Evolutionary conservation across 2,888 invertebrate genomes (phyloP).

Genomic region (Nomada lathburiana): DNA sequence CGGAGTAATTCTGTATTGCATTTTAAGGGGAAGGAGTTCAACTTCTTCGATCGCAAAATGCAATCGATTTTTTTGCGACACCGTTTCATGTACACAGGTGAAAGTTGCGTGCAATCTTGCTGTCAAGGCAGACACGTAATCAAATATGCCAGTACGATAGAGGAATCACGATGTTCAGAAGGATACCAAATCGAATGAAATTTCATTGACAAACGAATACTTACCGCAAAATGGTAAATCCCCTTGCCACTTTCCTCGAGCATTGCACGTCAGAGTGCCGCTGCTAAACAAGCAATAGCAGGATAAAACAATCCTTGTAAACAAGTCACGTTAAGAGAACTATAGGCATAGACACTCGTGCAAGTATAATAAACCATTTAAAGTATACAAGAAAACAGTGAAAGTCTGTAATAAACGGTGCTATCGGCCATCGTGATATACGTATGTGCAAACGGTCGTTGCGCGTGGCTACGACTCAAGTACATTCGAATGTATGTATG

Average conservation of each 20-base stretch:
- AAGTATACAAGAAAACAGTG: slow-evolving; percentile 51
- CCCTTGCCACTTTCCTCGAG: slow-evolving; percentile 91
- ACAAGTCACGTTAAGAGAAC: slow-evolving; percentile 13
- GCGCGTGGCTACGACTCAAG: slow-evolving; percentile 24
- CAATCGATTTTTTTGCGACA: slow-evolving; percentile 15
- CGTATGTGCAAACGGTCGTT: slow-evolving; percentile 29
- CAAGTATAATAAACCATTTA: slow-evolving; percentile 34
- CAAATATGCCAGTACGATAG: slow-evolving; percentile 23
- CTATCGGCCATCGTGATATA: slow-evolving; percentile 38
- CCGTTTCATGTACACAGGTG: slow-evolving; percentile 42
- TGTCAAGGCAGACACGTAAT: slow-evolving; percentile 43
- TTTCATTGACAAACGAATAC: slow-evolving; percentile 21
- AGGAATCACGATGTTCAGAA: slow-evolving; percentile 18
- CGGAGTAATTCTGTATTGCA: slow-evolving; percentile 27
- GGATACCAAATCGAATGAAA: background rate
- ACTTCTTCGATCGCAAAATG: slow-evolving; percentile 40
- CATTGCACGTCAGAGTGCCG: slow-evolving; percentile 89
- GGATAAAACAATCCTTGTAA: slow-evolving; percentile 30
- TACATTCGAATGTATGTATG: background rate
- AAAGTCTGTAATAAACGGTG: slow-evolving; percentile 52
- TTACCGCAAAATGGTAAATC: slow-evolving; percentile 94
- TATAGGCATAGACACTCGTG: slow-evolving; percentile 21
- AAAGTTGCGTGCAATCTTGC: slow-evolving; percentile 55
- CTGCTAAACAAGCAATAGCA: slow-evolving; percentile 82
- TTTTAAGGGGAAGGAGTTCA: slow-evolving; percentile 39